These are phyloP conservation scores for Thymelicus sylvestris DNA, from an alignment of 2,888 invertebrate genomes.

Conservation along the genomic window DNA sequence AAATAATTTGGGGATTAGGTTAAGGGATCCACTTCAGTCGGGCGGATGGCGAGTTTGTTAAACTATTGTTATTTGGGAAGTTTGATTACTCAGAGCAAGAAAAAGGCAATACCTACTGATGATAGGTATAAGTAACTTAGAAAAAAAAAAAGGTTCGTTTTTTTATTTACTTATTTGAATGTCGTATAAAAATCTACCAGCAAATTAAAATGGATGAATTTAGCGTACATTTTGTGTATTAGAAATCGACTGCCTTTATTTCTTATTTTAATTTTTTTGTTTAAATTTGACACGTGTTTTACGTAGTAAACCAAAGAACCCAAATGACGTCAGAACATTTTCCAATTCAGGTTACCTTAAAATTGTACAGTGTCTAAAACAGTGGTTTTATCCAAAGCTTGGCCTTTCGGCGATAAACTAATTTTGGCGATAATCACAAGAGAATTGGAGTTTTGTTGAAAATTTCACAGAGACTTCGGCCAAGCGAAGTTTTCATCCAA, in stretches of 20 bases:
- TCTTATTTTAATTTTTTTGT: neutral
- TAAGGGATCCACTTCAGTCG: slow-evolving; percentile 15
- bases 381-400: neutral
- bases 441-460: slow-evolving; percentile 29
- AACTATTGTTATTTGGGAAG: slow-evolving; percentile 18
- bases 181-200: neutral
- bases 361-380: slow-evolving; percentile 4
- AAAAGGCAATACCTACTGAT: neutral
- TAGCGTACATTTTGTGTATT: too few relatives aligned
- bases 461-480: slow-evolving; percentile 25
- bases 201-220: too few relatives aligned
- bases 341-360: slow-evolving; percentile 3
- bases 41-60: slow-evolving; percentile 2
- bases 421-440: slow-evolving; percentile 29
- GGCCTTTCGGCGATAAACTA: slow-evolving; percentile 19
- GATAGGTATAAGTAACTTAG: neutral
- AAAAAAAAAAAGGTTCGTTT: too few relatives aligned
- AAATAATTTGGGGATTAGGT: slow-evolving; percentile 38
- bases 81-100: neutral
- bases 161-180: neutral
- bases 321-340: neutral
- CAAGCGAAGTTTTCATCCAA: slow-evolving; percentile 25
- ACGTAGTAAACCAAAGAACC: neutral
- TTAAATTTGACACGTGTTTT: neutral
- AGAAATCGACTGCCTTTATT: neutral